Evolutionary conservation across 1,140 invertebrate species (phyloP), one percentile per base, ranked within the genome.

Genomic region (Ephestia elutella): DNA sequence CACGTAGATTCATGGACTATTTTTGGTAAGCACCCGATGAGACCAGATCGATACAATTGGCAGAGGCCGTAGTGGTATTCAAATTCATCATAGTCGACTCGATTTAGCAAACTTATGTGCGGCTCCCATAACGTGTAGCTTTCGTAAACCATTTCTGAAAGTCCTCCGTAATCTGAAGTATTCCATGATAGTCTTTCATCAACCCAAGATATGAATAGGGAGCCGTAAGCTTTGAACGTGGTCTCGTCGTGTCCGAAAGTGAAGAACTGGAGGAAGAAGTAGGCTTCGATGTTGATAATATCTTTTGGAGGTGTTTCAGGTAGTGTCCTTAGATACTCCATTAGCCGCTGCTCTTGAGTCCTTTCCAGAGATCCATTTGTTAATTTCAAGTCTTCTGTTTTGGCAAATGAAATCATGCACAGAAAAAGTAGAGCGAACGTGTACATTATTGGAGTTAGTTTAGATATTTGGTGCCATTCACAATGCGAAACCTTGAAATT

Each of bases 111-210:
- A n/a, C 50, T 21, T 21, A 53, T 25, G 13, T 25, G 19, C 8
- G 50, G 50, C 5, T 20, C 19, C 50, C 50, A 53, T 2, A 53
- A 25, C 28, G 21, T 21, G 50, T 25, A 15, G n/a, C 50, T 53
- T 2, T 15, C 19, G 11, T n/a, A 20, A 0, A 53, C n/a, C 3
- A 25, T 21, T n/a, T 25, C 21, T 25, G 50, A n/a, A 4, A 53
- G 19, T 13, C 20, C 19, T 2, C 8, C 50, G 19, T 53, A 53
- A 7, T 53, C 21, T 13, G 19, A 25, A 9, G 11, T 25, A 20
- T 53, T n/a, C 50, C 50, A 53, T 53, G 19, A 21, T 10, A 53
- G 50, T 53, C 50, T 53, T 25, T 53, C 50, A 17, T 53, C 50
- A 7, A 5, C 13, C 50, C 50, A 53, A 7, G 10, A n/a, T n/a